Conservation (phyloP, 2,113 vertebrate genomes). For the Pygoscelis antarcticus region DNA sequence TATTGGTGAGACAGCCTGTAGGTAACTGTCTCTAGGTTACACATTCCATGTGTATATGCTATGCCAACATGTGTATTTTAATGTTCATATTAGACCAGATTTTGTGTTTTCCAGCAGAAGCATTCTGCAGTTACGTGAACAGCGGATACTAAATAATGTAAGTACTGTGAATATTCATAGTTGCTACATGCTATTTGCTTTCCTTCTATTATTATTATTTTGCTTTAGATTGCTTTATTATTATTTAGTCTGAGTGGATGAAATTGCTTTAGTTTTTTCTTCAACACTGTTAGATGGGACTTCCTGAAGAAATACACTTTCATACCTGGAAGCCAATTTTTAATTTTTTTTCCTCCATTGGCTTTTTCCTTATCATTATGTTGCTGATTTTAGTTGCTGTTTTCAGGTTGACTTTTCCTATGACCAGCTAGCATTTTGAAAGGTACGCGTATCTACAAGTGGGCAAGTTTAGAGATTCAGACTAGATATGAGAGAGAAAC, state of each 20-base stretch:
- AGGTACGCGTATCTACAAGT: neutral
- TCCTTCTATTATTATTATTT: neutral
- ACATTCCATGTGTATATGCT: neutral
- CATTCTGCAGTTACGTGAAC: neutral
- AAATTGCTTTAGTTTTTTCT: neutral
- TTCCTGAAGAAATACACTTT: neutral
- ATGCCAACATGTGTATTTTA: neutral
- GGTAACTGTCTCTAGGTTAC: neutral
- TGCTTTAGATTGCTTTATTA: neutral
- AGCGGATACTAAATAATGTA: neutral
- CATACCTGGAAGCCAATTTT: neutral
- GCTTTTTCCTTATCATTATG: neutral
- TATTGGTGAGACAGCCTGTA: neutral
- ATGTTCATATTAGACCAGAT: neutral
- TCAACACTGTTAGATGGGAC: neutral
- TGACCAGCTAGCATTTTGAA: neutral
- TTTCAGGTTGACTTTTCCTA: rapidly evolving
- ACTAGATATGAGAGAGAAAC: neutral
- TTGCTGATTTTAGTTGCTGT: neutral
- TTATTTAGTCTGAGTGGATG: neutral
- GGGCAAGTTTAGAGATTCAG: neutral
- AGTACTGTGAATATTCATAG: neutral
- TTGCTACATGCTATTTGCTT: neutral
- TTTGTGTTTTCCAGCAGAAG: neutral
- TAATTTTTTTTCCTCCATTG: neutral